Conservation (phyloP, 2,113 vertebrate genomes). For the Neogobius melanostomus region DNA sequence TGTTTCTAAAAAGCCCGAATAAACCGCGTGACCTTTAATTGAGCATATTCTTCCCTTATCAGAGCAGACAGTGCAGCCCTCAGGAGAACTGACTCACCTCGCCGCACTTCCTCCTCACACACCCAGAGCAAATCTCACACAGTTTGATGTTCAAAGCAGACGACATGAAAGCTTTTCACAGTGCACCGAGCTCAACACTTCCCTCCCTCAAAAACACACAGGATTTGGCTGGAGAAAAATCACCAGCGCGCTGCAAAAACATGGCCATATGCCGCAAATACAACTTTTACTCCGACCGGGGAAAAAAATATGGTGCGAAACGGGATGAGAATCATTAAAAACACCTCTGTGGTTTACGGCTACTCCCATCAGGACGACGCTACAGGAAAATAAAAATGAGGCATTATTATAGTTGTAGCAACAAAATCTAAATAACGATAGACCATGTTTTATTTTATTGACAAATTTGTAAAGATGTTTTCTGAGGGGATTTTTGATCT, state of each 20-base stretch:
- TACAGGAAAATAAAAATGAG: no score
- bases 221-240: slow-evolving; percentile 2
- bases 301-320: no score
- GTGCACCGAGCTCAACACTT: neutral
- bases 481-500: no score
- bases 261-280: neutral
- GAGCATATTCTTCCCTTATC: neutral
- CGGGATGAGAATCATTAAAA: no score
- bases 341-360: no score
- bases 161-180: neutral
- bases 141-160: neutral
- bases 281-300: neutral
- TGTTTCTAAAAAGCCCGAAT: neutral
- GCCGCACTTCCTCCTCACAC: neutral
- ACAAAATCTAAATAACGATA: no score
- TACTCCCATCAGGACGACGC: no score
- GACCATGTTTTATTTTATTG: no score
- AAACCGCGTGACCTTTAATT: slow-evolving; percentile 2
- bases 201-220: neutral
- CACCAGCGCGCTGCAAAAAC: neutral
- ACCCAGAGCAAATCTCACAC: slow-evolving; percentile 3
- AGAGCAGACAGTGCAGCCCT: neutral
- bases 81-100: neutral
- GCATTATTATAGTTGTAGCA: no score
- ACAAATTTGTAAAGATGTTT: no score